Conservation (phyloP, 1,140 invertebrate genomes). For the Nymphalis io region DNA sequence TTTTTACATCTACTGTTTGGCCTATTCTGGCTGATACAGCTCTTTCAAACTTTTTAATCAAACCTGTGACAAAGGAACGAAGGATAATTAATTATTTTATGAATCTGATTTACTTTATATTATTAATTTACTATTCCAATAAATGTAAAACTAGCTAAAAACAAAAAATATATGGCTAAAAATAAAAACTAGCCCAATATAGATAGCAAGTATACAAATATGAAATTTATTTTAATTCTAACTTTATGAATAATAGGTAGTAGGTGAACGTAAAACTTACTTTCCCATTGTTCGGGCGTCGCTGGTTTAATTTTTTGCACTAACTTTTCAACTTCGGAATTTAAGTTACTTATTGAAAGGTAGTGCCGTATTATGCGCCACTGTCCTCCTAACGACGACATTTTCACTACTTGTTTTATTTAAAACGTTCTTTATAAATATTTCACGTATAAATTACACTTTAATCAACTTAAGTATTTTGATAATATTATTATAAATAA, state of each 20-base stretch:
- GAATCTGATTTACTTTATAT: too few species aligned
- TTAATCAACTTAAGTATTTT: constrained; percentile 5
- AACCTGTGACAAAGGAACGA: constrained; percentile 46
- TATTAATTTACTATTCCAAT: too few species aligned
- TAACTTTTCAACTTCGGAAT: constrained; percentile 70
- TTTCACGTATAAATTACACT: constrained; percentile 9
- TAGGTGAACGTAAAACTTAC: constrained; percentile 49
- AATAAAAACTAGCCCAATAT: too few species aligned
- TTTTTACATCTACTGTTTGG: constrained; percentile 38
- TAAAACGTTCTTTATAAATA: not conserved
- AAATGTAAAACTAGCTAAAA: too few species aligned
- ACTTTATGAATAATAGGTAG: too few species aligned
- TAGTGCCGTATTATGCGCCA: constrained; percentile 72
- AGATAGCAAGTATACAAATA: too few species aligned
- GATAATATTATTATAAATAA: not conserved
- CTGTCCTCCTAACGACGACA: constrained; percentile 73
- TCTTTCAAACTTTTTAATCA: constrained; percentile 66
- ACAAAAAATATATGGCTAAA: too few species aligned
- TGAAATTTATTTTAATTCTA: too few species aligned
- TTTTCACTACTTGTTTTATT: constrained; percentile 37
- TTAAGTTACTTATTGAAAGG: constrained; percentile 66
- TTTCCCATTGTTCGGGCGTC: constrained; percentile 73
- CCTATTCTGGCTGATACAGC: constrained; percentile 47
- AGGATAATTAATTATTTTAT: too few species aligned
- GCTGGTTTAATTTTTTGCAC: constrained; percentile 69